phyloP scores from a whole-genome alignment of 2,888 invertebrate genomes.

The Microchrysa polita region DNA sequence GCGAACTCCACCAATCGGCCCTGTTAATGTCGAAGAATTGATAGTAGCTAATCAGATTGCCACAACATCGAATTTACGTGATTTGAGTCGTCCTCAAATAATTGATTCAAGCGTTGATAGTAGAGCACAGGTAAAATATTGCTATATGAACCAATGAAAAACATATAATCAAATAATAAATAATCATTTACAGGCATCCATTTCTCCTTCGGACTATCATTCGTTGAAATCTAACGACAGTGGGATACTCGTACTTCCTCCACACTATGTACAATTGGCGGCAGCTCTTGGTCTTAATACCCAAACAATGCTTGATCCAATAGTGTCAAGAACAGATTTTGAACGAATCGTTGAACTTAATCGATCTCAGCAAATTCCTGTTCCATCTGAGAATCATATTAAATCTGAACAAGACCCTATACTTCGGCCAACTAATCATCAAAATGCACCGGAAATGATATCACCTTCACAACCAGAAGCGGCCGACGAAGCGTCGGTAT shows the following conservation, averaged over 20 bases:
- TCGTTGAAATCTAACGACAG: slow-evolving; percentile 62
- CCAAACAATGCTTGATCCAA: slow-evolving; percentile 60
- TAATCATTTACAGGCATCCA: slow-evolving; percentile 27
- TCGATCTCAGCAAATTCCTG: slow-evolving; percentile 54
- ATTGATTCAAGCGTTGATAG: neutral
- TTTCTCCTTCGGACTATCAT: slow-evolving; percentile 55
- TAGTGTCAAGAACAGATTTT: slow-evolving; percentile 61
- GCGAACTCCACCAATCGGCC: slow-evolving; percentile 38
- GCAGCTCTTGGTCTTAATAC: slow-evolving; percentile 64
- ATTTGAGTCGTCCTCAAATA: slow-evolving; percentile 36
- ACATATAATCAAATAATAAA: no score
- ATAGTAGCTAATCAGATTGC: slow-evolving; percentile 47
- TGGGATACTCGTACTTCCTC: slow-evolving; percentile 69
- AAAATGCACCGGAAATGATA: neutral
- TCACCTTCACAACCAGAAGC: neutral
- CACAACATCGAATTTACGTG: slow-evolving; percentile 46
- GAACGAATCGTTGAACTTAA: slow-evolving; percentile 62
- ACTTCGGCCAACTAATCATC: neutral
- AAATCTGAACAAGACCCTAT: neutral
- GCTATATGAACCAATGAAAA: no score
- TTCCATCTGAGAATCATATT: neutral
- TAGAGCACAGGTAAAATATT: slow-evolving; percentile 18
- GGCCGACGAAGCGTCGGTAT: neutral
- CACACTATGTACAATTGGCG: slow-evolving; percentile 69
- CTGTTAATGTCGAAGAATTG: slow-evolving; percentile 46